A percentile compares a stretch with the other conserved stretches of the same genome.
Evolutionary conservation across 2,113 vertebrate genomes (phyloP).

Genomic region (Aleadryas rufinucha): DNA sequence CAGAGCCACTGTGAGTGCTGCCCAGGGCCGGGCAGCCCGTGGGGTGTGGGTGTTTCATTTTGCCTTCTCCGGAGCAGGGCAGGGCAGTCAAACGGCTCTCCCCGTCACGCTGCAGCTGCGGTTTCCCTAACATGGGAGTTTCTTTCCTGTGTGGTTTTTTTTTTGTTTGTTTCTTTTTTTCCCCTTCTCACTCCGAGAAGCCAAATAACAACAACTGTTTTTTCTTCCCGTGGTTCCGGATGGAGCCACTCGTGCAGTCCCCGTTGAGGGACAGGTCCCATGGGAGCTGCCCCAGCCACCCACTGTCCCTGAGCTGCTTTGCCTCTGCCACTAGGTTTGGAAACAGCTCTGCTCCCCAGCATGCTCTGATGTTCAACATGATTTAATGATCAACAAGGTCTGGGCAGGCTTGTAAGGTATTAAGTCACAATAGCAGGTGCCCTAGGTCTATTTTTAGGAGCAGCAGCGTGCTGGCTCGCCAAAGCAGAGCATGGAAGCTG

Average conservation of each 20-base stretch:
- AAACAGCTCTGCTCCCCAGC: not conserved
- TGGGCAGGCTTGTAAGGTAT: not conserved
- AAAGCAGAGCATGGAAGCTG: not conserved
- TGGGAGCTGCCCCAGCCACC: not conserved
- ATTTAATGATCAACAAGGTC: not conserved
- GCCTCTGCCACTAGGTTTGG: not conserved
- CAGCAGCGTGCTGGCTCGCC: not conserved
- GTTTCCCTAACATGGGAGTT: not conserved
- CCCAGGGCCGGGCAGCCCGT: not conserved
- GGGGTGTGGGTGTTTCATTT: not conserved
- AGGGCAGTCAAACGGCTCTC: not conserved
- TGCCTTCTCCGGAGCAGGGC: not conserved
- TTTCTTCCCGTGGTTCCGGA: rapidly evolving
- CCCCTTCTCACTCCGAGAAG: not conserved
- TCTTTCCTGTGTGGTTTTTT: not conserved
- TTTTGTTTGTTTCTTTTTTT: not conserved
- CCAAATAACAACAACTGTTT: not conserved
- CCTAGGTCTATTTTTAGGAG: not conserved
- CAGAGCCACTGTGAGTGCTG: rapidly evolving
- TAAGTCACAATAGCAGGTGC: not conserved
- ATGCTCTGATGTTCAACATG: rapidly evolving
- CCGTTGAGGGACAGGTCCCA: rapidly evolving
- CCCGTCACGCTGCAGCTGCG: not conserved
- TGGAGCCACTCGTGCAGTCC: not conserved
- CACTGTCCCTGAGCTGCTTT: rapidly evolving